These are phyloP conservation scores for Drosophila lowei DNA, from an alignment of 1,140 invertebrate species.

Conservation along the genomic window DNA sequence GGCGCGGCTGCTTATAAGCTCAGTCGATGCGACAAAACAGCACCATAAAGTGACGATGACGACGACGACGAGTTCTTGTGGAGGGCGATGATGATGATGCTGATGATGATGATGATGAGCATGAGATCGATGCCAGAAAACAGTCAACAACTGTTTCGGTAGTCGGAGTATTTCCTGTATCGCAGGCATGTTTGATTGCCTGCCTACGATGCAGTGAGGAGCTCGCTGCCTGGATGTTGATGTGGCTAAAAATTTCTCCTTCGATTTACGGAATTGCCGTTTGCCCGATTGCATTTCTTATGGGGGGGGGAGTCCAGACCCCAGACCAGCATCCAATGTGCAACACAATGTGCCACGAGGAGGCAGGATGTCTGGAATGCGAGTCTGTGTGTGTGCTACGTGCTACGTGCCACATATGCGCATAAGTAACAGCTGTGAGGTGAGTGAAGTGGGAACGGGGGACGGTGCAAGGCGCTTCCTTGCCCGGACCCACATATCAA, in stretches of 20 bases:
- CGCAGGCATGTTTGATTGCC: slow-evolving; percentile 58
- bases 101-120: slow-evolving; percentile 8
- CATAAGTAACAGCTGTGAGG: slow-evolving; percentile 53
- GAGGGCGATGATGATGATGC: slow-evolving; percentile 4
- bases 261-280: slow-evolving; percentile 69
- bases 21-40: slow-evolving; percentile 60
- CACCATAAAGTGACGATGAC: slow-evolving; percentile 45
- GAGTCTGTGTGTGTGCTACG: slow-evolving; percentile 20
- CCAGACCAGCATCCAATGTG: slow-evolving; percentile 9
- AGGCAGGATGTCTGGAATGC: slow-evolving; percentile 38
- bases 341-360: slow-evolving; percentile 40
- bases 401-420: slow-evolving; percentile 42
- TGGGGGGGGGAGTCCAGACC: slow-evolving; percentile 5
- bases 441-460: slow-evolving; percentile 14
- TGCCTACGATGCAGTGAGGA: slow-evolving; percentile 25
- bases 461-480: slow-evolving; percentile 22
- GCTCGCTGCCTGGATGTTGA: slow-evolving; percentile 26
- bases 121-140: slow-evolving; percentile 40
- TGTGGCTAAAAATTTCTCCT: slow-evolving; percentile 52
- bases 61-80: slow-evolving; percentile 9
- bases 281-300: slow-evolving; percentile 69
- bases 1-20: slow-evolving; percentile 42
- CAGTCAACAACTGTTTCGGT: slow-evolving; percentile 49
- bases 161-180: slow-evolving; percentile 12
- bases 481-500: slow-evolving; percentile 51